Evolutionary conservation across 2,113 vertebrate genomes (phyloP), one percentile per base, ranked within the genome.

Genomic region (Silurus asotus): DNA sequence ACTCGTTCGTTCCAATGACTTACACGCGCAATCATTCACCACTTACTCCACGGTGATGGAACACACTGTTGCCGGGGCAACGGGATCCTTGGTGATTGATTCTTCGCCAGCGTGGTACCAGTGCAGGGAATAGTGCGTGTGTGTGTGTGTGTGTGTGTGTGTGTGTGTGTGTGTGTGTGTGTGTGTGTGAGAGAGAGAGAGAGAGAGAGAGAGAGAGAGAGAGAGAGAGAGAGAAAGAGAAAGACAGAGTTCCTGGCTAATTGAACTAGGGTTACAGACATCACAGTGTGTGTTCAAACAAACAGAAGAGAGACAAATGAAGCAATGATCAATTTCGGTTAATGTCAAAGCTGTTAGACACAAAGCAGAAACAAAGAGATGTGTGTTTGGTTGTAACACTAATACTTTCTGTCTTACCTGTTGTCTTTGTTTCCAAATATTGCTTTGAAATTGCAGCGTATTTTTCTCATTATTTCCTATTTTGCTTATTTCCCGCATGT

Each of bases 231-330:
- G 14, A 72, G 69, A 72, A 17, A 75, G 28, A 70, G 28, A 15
- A 48, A 45, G 72, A 37, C 59, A 74, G 56, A 17, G 53, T 58
- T 56, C 48, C 61, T 70, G 64, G 56, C 96, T 98, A 98, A 99
- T 99, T 98, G 98, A 99, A 97, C 97, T 93, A 93, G 95, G 96
- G 97, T 98, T 98, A 97, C 93, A 94, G 95, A 95, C 95, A 94
- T 96, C 92, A 93, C 83, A 78, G 93, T 91, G 93, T 96, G 96
- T 95, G 95, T 96, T 96, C 94, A 93, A 96, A 94, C 96, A 97
- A 96, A 96, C 94, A 92, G 80, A 65, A 55, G 51, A 87, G 59
- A 64, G 19, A 77, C 59, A 83, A 56, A 77, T 59, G 23, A 81
- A 55, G 58, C 90, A 93, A 95, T 91, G 94, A 94, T 97, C 93